Percentiles rank a stretch among this genome's conserved stretches.
These are phyloP conservation scores for Cephalopachus bancanus DNA, from an alignment of 2,797 vertebrate genomes.

Conservation along the genomic window DNA sequence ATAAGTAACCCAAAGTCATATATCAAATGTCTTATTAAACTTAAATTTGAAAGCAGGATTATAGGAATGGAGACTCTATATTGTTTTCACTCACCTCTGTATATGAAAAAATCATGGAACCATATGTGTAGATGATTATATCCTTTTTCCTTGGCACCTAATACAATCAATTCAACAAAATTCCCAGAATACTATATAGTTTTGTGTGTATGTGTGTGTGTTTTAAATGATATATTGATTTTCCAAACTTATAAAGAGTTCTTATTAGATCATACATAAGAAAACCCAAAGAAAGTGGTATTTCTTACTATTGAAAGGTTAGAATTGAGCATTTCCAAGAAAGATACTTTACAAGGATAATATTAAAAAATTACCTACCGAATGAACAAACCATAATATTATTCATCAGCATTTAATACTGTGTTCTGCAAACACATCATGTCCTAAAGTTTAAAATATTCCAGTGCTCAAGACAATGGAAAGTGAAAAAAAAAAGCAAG, in stretches of 20 bases:
- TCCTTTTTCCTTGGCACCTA: neutral
- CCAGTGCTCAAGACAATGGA: neutral
- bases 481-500: neutral
- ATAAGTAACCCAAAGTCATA: neutral
- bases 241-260: constrained; percentile 36
- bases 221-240: neutral
- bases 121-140: neutral
- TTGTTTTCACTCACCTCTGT: neutral
- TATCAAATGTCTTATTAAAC: constrained; percentile 1
- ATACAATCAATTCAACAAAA: constrained; percentile 25
- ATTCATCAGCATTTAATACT: constrained; percentile 26
- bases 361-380: neutral
- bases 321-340: neutral
- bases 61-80: neutral
- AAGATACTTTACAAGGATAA: neutral
- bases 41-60: constrained; percentile 6
- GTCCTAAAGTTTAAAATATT: neutral
- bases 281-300: neutral
- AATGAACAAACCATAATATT: neutral
- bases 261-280: neutral
- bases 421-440: neutral
- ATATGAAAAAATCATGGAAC: neutral
- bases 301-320: neutral
- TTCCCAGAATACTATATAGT: neutral
- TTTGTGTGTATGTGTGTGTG: no score